Percentiles rank a stretch among this genome's conserved stretches.
phyloP scores from a whole-genome alignment of 1,140 invertebrate genomes.

The Meteorus sp. region DNA sequence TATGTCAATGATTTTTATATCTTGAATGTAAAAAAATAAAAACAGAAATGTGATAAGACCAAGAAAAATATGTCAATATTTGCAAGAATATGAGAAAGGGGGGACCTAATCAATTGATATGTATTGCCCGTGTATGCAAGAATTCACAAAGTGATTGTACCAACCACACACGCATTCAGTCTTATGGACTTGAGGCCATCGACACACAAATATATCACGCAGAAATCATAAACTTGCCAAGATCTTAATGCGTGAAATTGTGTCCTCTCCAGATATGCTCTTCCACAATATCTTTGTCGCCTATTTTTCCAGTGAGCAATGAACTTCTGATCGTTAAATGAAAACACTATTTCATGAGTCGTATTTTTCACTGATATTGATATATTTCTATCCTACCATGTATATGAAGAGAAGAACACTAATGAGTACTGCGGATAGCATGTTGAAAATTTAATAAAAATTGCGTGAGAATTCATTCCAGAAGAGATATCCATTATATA shows the following conservation, averaged over 20 bases:
- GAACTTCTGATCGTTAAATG: too few species aligned
- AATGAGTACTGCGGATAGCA: too few species aligned
- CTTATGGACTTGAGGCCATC: conserved; percentile 13
- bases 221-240: background rate
- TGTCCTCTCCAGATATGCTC: background rate
- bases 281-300: too few species aligned
- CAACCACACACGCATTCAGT: conserved; percentile 7
- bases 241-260: background rate
- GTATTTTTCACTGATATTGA: too few species aligned
- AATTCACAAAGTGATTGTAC: too few species aligned
- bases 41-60: background rate
- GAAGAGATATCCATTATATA: background rate
- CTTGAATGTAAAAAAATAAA: background rate
- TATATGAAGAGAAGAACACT: too few species aligned
- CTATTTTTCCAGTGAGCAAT: too few species aligned
- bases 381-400: too few species aligned
- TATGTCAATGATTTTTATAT: background rate
- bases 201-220: background rate
- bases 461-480: too few species aligned
- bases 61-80: conserved; percentile 2
- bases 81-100: conserved; percentile 14
- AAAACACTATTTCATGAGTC: too few species aligned
- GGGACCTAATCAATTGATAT: conserved; percentile 4
- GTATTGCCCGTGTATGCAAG: conserved; percentile 3
- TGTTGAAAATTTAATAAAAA: too few species aligned